A percentile compares a stretch with the other conserved stretches of the same genome.
Evolutionary conservation across 2,113 vertebrate genomes (phyloP).

Genomic region (Lampris megalopsis): DNA sequence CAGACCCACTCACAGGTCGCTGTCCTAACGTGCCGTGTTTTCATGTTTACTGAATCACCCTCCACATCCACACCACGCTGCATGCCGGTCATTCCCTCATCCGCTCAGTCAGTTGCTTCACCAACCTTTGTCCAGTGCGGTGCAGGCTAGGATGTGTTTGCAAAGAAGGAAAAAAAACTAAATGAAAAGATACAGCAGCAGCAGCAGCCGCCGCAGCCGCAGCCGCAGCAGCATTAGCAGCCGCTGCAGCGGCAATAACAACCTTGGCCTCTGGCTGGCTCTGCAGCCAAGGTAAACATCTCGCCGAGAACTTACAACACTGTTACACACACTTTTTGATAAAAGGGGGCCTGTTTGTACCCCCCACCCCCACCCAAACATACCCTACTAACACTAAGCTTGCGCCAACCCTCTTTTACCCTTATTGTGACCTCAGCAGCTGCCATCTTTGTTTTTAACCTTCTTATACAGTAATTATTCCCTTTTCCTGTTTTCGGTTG

Average conservation of each 20-base stretch:
- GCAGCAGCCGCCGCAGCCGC: too few relatives aligned
- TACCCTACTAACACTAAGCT: too few relatives aligned
- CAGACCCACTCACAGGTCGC: too few relatives aligned
- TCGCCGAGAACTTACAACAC: slow-evolving; percentile 63
- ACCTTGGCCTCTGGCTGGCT: slow-evolving; percentile 77
- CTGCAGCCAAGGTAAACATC: slow-evolving; percentile 70
- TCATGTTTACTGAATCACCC: slow-evolving; percentile 20
- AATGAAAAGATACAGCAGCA: slow-evolving; percentile 72
- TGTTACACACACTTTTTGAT: slow-evolving; percentile 30
- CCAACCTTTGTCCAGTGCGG: slow-evolving; percentile 79
- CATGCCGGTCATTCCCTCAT: slow-evolving; percentile 55
- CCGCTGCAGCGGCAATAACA: slow-evolving; percentile 67
- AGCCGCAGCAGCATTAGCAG: too few relatives aligned
- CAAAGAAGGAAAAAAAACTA: slow-evolving; percentile 74
- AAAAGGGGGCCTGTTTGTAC: slow-evolving; percentile 5
- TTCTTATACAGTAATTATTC: too few relatives aligned
- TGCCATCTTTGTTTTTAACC: too few relatives aligned
- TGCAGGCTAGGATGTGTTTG: slow-evolving; percentile 73
- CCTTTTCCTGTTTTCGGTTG: too few relatives aligned
- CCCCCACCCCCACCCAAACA: too few relatives aligned
- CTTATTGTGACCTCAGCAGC: too few relatives aligned
- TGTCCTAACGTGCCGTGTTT: neutral
- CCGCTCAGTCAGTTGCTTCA: slow-evolving; percentile 56
- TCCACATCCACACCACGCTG: slow-evolving; percentile 43
- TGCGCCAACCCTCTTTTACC: too few relatives aligned